These are phyloP conservation scores for Tethya wilhelma DNA, from an alignment of 37 sponge, comb jelly and placozoan species.

Conservation along the genomic window DNA sequence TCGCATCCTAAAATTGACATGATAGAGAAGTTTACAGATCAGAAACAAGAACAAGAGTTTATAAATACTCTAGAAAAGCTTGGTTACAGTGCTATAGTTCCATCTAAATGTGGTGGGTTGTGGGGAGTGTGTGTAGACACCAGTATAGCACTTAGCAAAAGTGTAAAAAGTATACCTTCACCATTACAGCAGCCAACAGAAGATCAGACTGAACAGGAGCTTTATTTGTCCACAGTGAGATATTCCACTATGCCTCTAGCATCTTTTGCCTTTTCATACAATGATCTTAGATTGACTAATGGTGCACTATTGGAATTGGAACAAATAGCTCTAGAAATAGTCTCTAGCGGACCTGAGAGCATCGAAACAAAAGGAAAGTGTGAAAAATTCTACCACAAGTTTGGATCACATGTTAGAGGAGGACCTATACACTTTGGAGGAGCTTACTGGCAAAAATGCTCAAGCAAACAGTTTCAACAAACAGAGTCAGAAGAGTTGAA, in stretches of 20 bases:
- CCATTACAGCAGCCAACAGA: too few relatives aligned
- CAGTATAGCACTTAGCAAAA: too few relatives aligned
- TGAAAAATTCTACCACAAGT: constrained; percentile 12
- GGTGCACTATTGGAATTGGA: constrained; percentile 5
- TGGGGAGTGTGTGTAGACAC: too few relatives aligned
- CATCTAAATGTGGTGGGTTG: too few relatives aligned
- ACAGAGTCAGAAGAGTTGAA: background rate
- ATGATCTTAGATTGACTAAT: constrained; percentile 1
- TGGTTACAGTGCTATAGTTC: too few relatives aligned
- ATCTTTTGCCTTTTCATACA: background rate
- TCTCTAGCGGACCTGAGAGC: background rate
- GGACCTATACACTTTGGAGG: constrained; percentile 31
- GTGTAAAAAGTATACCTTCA: too few relatives aligned
- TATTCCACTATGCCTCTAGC: constrained; percentile 3
- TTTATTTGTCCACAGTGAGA: background rate
- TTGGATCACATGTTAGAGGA: constrained; percentile 15
- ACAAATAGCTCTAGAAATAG: background rate
- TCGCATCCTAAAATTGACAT: too few relatives aligned
- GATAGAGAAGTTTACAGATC: too few relatives aligned
- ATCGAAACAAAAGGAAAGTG: background rate
- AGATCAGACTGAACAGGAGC: too few relatives aligned
- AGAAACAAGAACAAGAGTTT: too few relatives aligned
- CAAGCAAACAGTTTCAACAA: background rate
- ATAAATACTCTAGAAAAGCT: too few relatives aligned
- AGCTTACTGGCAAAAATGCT: background rate